A percentile compares a stretch with the other conserved stretches of the same genome.
Evolutionary conservation across 2,888 invertebrate genomes (phyloP).

Genomic region (Flabesymbios commensalis): DNA sequence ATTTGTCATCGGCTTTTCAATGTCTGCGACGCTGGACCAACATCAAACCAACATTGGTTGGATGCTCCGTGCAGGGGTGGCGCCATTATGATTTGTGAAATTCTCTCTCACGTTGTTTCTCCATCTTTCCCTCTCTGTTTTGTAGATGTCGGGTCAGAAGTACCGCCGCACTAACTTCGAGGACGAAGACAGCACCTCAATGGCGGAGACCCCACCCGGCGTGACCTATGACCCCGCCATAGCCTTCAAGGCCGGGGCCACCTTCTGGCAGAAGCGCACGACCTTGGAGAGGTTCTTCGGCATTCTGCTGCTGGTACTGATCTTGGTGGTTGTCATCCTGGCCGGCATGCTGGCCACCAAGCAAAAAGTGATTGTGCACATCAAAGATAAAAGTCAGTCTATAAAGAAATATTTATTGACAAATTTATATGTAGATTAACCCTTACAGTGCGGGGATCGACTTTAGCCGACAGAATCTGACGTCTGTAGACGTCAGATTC

Average conservation of each 20-base stretch:
- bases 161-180: conserved; percentile 60
- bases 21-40: no score
- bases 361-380: no score
- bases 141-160: conserved; percentile 58
- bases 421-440: no score
- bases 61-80: no score
- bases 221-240: conserved; percentile 47
- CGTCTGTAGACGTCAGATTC: no score
- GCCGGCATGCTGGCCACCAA: conserved; percentile 23
- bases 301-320: conserved; percentile 37
- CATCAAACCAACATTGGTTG: no score
- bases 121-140: conserved; percentile 3
- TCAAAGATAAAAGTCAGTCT: background rate
- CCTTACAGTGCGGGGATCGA: no score
- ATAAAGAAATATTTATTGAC: background rate
- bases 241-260: conserved; percentile 47
- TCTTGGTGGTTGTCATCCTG: conserved; percentile 43
- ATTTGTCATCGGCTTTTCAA: no score
- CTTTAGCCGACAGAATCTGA: no score
- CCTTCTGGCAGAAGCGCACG: conserved; percentile 48
- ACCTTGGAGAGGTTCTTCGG: conserved; percentile 45
- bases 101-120: no score
- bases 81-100: no score
- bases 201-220: conserved; percentile 50
- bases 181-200: conserved; percentile 55